phyloP scores from a whole-genome alignment of 2,888 invertebrate genomes.

The Ormyrus labotus region DNA sequence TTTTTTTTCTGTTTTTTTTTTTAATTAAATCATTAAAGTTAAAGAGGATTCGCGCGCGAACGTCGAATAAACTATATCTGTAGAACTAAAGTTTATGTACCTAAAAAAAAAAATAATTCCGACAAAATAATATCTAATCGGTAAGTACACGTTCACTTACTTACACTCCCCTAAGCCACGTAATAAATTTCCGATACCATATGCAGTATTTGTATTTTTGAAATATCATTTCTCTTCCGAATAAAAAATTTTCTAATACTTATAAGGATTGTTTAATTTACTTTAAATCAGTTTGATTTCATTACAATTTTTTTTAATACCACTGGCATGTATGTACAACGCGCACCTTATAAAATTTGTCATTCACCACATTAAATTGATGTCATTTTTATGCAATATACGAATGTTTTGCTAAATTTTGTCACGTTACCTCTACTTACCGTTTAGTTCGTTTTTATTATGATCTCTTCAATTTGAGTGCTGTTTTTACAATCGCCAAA shows the following conservation, averaged over 20 bases:
- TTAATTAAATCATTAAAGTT: neutral
- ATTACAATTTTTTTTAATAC: conserved; percentile 22
- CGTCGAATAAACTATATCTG: conserved; percentile 12
- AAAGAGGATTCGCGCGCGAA: conserved; percentile 20
- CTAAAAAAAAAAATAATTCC: conserved; percentile 14
- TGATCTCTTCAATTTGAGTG: conserved; percentile 7
- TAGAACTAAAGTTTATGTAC: conserved; percentile 32
- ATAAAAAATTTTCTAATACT: neutral
- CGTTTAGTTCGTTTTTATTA: conserved; percentile 15
- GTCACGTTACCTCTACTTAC: neutral
- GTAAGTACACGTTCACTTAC: conserved; percentile 58
- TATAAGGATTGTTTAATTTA: neutral
- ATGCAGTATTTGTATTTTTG: conserved; percentile 11
- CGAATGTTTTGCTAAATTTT: conserved; percentile 24
- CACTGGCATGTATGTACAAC: conserved; percentile 52
- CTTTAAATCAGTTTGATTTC: neutral
- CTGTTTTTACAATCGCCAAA: no score
- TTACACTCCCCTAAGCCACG: conserved; percentile 44
- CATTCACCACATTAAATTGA: conserved; percentile 15
- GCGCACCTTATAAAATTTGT: conserved; percentile 34
- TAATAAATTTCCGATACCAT: conserved; percentile 24
- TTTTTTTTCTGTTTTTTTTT: conserved; percentile 19
- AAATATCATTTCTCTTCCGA: neutral
- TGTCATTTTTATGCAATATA: conserved; percentile 20
- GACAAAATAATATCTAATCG: conserved; percentile 48